Conservation (phyloP, 2,797 vertebrate genomes). For the Melanotaenia pygmaea region DNA sequence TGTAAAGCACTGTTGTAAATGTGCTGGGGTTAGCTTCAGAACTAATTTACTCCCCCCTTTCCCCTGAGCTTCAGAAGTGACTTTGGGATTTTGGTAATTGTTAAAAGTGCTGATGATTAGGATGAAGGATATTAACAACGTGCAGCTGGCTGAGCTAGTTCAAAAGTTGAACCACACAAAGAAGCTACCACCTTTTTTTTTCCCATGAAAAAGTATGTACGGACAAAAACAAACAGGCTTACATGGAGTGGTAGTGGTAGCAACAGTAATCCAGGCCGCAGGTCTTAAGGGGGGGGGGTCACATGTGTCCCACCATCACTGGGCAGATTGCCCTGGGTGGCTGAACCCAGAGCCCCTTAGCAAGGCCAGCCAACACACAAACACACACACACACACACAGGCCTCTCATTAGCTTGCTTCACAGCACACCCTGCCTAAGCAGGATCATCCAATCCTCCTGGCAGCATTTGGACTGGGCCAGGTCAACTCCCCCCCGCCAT, state of each 20-base stretch:
- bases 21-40: constrained; percentile 70
- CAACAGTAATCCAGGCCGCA: constrained; percentile 61
- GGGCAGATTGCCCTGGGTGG: constrained; percentile 67
- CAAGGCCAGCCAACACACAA: constrained; percentile 50
- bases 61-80: constrained; percentile 60
- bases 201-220: neutral
- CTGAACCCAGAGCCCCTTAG: constrained; percentile 65
- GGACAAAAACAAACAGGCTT: constrained; percentile 1
- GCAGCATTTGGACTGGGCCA: constrained; percentile 69
- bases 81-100: constrained; percentile 72
- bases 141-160: constrained; percentile 49
- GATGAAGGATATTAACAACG: constrained; percentile 66
- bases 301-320: constrained; percentile 72
- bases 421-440: constrained; percentile 75
- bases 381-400: constrained; percentile 18
- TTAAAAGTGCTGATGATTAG: constrained; percentile 72
- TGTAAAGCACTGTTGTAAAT: constrained; percentile 67
- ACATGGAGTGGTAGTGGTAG: constrained; percentile 27
- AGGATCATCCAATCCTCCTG: constrained; percentile 79
- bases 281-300: constrained; percentile 60
- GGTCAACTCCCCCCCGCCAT: constrained; percentile 61
- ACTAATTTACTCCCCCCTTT: constrained; percentile 55
- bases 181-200: constrained; percentile 32
- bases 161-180: constrained; percentile 40
- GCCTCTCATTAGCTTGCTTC: constrained; percentile 80